phyloP scores from a whole-genome alignment of 2,797 vertebrate species.

The Crypturellus tataupa region DNA sequence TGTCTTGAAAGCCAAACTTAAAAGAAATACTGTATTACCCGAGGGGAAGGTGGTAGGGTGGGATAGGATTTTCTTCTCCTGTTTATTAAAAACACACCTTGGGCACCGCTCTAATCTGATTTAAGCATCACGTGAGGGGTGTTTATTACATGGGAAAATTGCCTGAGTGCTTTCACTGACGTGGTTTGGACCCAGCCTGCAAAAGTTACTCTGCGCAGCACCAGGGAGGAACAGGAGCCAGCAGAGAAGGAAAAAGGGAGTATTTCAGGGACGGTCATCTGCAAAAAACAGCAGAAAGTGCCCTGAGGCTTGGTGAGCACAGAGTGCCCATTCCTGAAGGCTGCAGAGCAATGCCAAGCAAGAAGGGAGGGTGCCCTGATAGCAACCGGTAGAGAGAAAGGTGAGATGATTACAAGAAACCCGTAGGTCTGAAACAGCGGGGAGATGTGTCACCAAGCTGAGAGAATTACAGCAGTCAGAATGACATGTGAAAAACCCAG shows the following conservation, averaged over 20 bases:
- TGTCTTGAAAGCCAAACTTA: conserved; percentile 52
- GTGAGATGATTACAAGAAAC: background rate
- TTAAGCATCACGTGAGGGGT: conserved; percentile 34
- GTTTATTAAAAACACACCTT: conserved; percentile 63
- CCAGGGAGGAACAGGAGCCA: fast-evolving
- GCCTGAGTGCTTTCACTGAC: conserved; percentile 57
- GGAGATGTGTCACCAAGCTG: background rate
- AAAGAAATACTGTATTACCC: conserved; percentile 43
- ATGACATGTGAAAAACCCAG: background rate
- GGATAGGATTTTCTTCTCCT: conserved; percentile 46
- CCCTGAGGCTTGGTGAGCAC: background rate
- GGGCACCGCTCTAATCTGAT: conserved; percentile 63
- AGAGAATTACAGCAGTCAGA: background rate
- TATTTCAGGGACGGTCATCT: background rate
- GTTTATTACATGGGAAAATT: conserved; percentile 68
- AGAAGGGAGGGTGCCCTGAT: background rate
- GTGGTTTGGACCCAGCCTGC: background rate
- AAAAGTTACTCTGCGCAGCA: background rate
- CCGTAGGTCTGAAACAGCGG: background rate
- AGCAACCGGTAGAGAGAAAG: background rate
- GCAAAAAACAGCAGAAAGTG: background rate
- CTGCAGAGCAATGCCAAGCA: background rate
- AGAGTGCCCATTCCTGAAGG: fast-evolving
- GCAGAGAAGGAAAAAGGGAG: background rate
- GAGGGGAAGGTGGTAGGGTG: conserved; percentile 40